Conservation (phyloP, 2,797 vertebrate species). For the Acipenser oxyrinchus region DNA sequence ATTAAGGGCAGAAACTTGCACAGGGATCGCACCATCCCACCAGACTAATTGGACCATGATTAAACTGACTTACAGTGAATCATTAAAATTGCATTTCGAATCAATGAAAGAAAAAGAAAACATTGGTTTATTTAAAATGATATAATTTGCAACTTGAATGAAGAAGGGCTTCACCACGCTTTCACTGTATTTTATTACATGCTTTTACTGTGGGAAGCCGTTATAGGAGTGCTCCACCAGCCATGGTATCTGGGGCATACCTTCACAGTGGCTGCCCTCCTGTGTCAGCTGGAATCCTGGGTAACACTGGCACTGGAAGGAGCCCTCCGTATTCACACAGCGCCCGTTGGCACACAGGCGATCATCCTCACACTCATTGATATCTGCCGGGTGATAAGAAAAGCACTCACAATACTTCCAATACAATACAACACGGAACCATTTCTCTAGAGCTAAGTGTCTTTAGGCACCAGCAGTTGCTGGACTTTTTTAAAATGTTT, state of each 20-base stretch:
- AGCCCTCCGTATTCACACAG: constrained; percentile 76
- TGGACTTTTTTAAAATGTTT: too few species aligned
- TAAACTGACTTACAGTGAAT: too few species aligned
- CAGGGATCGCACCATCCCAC: too few species aligned
- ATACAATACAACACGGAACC: not conserved
- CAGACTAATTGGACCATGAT: too few species aligned
- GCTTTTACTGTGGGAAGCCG: too few species aligned
- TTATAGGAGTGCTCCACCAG: too few species aligned
- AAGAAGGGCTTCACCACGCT: too few species aligned
- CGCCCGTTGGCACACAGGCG: constrained; percentile 65
- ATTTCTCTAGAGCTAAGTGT: not conserved
- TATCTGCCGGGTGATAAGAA: constrained; percentile 50
- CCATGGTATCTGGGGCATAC: constrained; percentile 31
- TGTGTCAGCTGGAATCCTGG: constrained; percentile 71
- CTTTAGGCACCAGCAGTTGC: not conserved
- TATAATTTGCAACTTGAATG: too few species aligned
- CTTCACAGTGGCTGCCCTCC: constrained; percentile 79
- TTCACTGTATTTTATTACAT: too few species aligned
- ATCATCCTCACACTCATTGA: constrained; percentile 69
- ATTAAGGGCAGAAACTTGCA: not conserved
- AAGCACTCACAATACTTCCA: not conserved
- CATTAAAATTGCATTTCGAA: too few species aligned
- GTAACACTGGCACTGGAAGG: constrained; percentile 75
- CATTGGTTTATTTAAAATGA: too few species aligned
- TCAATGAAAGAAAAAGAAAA: too few species aligned